Evolutionary conservation across 2,888 invertebrate species (phyloP), one percentile per base, ranked within the genome.

Genomic region (Selenia dentaria): DNA sequence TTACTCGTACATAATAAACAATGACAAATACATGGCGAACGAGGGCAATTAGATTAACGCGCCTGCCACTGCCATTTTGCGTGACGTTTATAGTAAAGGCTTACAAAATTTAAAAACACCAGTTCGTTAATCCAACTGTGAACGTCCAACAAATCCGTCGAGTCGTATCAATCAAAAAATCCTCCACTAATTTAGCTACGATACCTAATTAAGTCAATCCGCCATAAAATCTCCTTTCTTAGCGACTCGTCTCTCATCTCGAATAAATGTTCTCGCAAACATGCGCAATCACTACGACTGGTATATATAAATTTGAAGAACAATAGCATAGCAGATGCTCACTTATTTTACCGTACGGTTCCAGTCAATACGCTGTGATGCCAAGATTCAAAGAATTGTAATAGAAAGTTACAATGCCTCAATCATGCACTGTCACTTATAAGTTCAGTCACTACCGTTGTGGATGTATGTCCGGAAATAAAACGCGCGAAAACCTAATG

Each of bases 401-500:
- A n/a, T n/a, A n/a, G n/a, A n/a, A n/a, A n/a, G n/a, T n/a, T n/a
- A n/a, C 16, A 16, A 4, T 2, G 16, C 16, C 16, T 3, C 16
- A 16, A 16, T 4, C 16, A 4, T 16, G 4, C 16, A 2, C 4
- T 16, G 16, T 16, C 16, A 16, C 2, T 16, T n/a, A 16, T 3
- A 4, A 16, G 3, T 16, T 22, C 16, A 11, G 9, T 34, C 25
- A 8, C 11, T 11, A 3, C 12, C 2, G n/a, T 31, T 24, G 47
- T 18, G 34, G 11, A 37, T 13, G 28, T 42, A 3, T 41, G 10
- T 38, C 37, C 14, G 4, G 16, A 12, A n/a, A 84, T 83, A 84
- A 88, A 89, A 86, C 78, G 85, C 84, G 85, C 82, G 87, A 89
- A 88, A 88, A 89, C 87, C 87, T 91, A 90, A 91, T 86, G 82